phyloP scores from a whole-genome alignment of 2,113 vertebrate genomes.

The Myotis yumanensis region DNA sequence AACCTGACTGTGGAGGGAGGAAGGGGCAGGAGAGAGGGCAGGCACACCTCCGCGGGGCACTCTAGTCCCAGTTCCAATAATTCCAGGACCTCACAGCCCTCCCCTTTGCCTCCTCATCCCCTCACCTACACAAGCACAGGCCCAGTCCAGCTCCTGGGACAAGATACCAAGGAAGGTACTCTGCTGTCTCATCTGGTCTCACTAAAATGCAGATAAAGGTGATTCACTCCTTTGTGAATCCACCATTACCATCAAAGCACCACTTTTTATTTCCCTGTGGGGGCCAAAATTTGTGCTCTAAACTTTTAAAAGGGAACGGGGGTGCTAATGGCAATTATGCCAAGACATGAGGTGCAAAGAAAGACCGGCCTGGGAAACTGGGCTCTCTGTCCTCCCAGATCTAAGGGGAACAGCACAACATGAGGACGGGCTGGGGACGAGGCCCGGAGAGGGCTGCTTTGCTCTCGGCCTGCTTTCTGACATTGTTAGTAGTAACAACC shows the following conservation, averaged over 20 bases:
- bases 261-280: not conserved
- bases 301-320: not conserved
- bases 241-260: not conserved
- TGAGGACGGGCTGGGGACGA: not conserved
- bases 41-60: not conserved
- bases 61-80: not conserved
- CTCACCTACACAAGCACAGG: not conserved
- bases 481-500: not conserved
- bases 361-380: not conserved
- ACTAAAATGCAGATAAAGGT: not conserved
- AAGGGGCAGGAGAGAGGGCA: not conserved
- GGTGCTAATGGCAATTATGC: not conserved
- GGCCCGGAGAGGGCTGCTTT: not conserved
- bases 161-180: not conserved
- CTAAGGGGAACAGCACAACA: not conserved
- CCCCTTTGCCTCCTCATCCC: not conserved
- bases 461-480: not conserved
- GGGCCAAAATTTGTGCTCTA: not conserved
- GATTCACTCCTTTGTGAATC: not conserved
- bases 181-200: not conserved
- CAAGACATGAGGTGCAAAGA: not conserved
- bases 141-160: not conserved
- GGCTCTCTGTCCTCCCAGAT: not conserved
- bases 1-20: not conserved
- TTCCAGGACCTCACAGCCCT: not conserved